These are phyloP conservation scores for Probaryconus sp. DNA, from an alignment of 1,140 invertebrate species.

Conservation along the genomic window DNA sequence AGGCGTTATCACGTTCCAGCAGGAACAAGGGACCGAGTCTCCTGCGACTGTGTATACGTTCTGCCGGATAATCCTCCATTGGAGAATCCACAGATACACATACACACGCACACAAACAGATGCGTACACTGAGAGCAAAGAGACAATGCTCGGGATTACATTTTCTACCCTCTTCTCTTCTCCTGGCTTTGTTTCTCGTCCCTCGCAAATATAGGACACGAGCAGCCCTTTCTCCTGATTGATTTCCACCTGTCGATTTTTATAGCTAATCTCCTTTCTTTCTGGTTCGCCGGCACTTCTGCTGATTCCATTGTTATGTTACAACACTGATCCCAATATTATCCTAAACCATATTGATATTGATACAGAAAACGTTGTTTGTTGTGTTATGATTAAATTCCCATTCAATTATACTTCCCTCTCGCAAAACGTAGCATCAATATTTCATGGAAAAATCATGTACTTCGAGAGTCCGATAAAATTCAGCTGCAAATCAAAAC, in stretches of 20 bases:
- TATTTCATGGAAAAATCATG: no score
- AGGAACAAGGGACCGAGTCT: slow-evolving; percentile 34
- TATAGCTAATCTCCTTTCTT: no score
- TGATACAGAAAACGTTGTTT: no score
- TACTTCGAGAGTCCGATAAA: no score
- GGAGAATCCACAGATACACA: background rate
- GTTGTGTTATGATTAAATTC: no score
- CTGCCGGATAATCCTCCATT: background rate
- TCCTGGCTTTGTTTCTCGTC: background rate
- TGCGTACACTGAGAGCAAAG: slow-evolving; percentile 7
- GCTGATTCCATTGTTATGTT: no score
- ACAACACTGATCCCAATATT: no score
- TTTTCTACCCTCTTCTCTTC: background rate
- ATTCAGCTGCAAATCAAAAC: no score
- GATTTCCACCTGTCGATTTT: slow-evolving; percentile 6
- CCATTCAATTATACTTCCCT: no score
- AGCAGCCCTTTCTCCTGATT: background rate
- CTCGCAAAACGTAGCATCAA: no score
- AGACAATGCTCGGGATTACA: slow-evolving; percentile 64
- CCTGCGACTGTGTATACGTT: background rate
- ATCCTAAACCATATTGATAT: no score
- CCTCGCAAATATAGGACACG: slow-evolving; percentile 1
- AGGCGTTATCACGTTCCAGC: slow-evolving; percentile 62
- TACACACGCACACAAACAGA: background rate
- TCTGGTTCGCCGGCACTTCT: no score